Evolutionary conservation across 2,113 vertebrate genomes (phyloP).

Genomic region (Bungarus multicinctus): DNA sequence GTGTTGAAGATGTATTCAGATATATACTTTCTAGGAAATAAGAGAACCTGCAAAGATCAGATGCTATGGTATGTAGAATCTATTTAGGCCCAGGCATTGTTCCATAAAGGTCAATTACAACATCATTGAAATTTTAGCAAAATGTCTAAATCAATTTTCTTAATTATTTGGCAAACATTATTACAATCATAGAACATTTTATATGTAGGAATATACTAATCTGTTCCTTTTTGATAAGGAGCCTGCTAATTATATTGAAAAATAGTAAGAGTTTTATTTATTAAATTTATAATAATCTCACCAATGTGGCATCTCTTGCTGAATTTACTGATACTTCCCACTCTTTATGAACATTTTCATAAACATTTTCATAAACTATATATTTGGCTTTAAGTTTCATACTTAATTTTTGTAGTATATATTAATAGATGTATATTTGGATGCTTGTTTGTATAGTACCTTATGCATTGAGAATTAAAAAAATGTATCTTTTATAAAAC

Average conservation of each 20-base stretch:
- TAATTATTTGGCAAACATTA: not conserved
- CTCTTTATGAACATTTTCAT: not conserved
- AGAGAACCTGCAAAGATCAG: not conserved
- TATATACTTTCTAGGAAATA: not conserved
- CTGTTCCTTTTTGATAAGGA: not conserved
- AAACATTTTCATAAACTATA: not conserved
- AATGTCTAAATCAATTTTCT: not conserved
- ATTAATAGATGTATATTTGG: not conserved
- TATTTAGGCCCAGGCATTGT: not conserved
- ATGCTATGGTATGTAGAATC: not conserved
- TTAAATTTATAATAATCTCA: not conserved
- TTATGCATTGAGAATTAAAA: not conserved
- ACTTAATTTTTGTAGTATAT: not conserved
- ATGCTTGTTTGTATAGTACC: not conserved
- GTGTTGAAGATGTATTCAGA: not conserved
- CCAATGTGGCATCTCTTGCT: not conserved
- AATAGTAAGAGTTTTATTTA: not conserved
- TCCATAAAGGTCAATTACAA: not conserved
- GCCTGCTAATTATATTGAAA: not conserved
- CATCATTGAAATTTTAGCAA: conserved; percentile 9
- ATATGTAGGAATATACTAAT: not conserved
- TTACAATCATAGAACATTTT: not conserved
- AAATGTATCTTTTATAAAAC: too few relatives aligned
- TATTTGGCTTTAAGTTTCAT: not conserved
- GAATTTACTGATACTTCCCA: not conserved